Base-by-base conservation (phyloP, 35 echinoderm and acorn worm genomes). In the Anneissia japonica region DNA sequence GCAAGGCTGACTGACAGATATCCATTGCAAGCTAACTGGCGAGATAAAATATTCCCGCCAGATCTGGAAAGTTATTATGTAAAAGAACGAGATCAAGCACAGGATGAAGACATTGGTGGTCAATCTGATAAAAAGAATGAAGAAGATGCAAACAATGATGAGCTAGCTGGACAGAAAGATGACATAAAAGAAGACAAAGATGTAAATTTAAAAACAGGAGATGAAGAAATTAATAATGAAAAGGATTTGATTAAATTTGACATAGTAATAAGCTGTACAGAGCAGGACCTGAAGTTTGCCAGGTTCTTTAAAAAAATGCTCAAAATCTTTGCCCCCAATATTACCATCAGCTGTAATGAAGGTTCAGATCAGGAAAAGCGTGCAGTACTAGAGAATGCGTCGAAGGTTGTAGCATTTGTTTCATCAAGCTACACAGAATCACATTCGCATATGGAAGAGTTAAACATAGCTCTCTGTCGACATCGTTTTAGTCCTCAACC, bases 91-190 rank as follows among this genome's bases (percentile, higher is more conserved):
- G 23, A 79, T 3, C 28, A 34, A 74, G 83, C 21, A 4, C 35
- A 37, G 38, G 55, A 75, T 37, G 55, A 39, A 40, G 77, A 43
- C 26, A 10, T 41, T 13, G 34, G 4, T 34, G 46, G 77, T 6
- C 32, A 86, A 74, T 30, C 36, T 31, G 36, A 34, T 31, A 72
- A 86, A 46, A 36, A 86, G 84, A 86, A 83, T 33, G 0, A 55
- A 37, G n/a, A 43, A 43, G 40, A 14, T 43, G 14, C 37, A 11
- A 75, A 74, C 29, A 72, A 30, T 37, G 39, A 72, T 26, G 82
- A 6, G 30, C 16, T 14, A 33, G 12, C 83, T 34, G 64, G 30
- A 31, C 35, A 21, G 31, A 46, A 45, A 32, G 40, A 82, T 32
- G 36, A 4, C 14, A 1, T 9, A 81, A 85, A 40, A 11, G 51